Percentiles rank a stretch among this genome's conserved stretches.
Evolutionary conservation across 2,113 vertebrate genomes (phyloP).

Genomic region (Bungarus multicinctus): DNA sequence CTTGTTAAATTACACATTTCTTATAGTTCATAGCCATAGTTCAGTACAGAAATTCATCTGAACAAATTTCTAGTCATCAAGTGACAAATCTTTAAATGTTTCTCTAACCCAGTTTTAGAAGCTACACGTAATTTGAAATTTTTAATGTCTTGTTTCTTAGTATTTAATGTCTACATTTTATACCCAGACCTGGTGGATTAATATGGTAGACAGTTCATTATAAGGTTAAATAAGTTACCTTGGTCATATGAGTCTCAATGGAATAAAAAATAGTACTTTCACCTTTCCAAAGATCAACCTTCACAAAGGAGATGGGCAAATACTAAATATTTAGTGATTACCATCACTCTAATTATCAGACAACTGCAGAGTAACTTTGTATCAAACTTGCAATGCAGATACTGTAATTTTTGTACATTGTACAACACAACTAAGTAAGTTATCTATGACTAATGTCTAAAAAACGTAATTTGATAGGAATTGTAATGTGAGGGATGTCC

Average conservation of each 20-base stretch:
- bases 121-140: background rate
- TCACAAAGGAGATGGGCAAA: background rate
- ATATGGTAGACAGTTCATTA: background rate
- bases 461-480: background rate
- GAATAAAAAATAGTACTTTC: constrained; percentile 17
- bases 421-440: background rate
- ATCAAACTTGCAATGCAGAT: background rate
- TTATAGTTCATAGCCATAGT: background rate
- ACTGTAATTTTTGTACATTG: background rate
- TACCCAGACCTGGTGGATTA: background rate
- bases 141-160: background rate
- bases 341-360: background rate
- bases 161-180: background rate
- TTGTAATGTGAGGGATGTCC: background rate
- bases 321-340: background rate
- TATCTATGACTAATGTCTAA: background rate
- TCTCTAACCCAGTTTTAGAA: background rate
- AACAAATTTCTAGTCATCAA: background rate
- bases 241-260: background rate
- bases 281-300: background rate
- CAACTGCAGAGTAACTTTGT: background rate
- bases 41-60: background rate
- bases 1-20: background rate
- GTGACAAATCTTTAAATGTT: background rate
- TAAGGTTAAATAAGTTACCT: background rate